Evolutionary conservation across 2,888 invertebrate genomes (phyloP), one percentile per base, ranked within the genome.

Genomic region (Drosophila anceps): DNA sequence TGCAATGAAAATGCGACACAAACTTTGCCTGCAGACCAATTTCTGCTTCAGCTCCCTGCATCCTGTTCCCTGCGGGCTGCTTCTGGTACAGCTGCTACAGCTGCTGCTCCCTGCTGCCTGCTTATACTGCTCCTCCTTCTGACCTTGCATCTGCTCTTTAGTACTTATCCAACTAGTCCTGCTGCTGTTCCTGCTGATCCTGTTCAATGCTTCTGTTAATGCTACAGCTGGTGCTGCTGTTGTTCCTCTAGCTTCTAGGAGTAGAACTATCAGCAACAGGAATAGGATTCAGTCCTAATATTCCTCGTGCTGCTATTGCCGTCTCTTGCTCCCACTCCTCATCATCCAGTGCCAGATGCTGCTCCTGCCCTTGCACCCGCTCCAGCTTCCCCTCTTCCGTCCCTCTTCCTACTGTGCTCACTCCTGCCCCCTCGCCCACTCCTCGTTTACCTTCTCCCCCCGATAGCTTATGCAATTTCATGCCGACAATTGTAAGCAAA

Each of bases 1-100:
- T 69, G 64, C 82, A 84, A 84, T 84, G 76, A 74, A 84, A 81
- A 72, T 83, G 81, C 73, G 73, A 67, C 69, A 60, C 18, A 69
- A 83, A 79, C 66, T 85, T 82, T 82, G 55, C 57, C 58, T 44
- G 37, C 50, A 59, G 50, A 33, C 51, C 51, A 15, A 54, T 35
- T 44, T 29, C 50, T 33, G 15, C 18, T 31, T 2, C 63, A 61
- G 76, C 76, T 53, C 24, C 51, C 20, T 4, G 31, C 27, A 3
- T 31, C 18, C 50, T 60, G 68, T 18, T 12, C 31, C 31, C 29
- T 50, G 13, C 13, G 18, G 33, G 13, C 13, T 8, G 50, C 31
- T 31, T 1, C n/a, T 10, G 29, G 5, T 5, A 9, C 46, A 27
- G 46, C 27, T 46, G 24, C 1, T 10, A 8, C 27, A 15, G 24